phyloP scores from a whole-genome alignment of 1,140 invertebrate species.

The Microplitis demolitor region DNA sequence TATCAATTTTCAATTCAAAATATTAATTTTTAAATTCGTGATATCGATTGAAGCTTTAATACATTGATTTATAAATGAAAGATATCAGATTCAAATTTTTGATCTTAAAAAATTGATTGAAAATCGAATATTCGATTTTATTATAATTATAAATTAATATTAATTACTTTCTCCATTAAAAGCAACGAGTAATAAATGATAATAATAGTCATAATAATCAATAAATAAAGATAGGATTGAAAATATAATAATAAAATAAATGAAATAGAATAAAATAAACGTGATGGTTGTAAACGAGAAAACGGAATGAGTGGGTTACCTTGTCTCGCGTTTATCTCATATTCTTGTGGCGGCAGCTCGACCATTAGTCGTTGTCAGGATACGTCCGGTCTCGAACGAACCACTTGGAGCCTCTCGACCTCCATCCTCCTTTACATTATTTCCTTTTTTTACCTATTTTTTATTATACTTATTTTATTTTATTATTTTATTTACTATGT shows the following conservation, averaged over 20 bases:
- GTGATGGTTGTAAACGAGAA: constrained; percentile 44
- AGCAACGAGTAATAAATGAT: no score
- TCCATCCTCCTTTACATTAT: constrained; percentile 7
- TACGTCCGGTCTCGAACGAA: constrained; percentile 41
- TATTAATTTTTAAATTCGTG: no score
- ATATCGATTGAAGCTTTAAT: no score
- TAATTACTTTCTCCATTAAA: background rate
- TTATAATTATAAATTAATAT: background rate
- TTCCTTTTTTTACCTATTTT: constrained; percentile 16
- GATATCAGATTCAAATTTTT: no score
- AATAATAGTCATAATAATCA: no score
- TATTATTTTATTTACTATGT: no score
- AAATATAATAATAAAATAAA: background rate
- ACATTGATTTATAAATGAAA: no score
- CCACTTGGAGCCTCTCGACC: constrained; percentile 30
- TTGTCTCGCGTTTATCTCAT: constrained; percentile 36
- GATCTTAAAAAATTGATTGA: no score
- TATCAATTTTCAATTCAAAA: no score
- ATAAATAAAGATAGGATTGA: background rate
- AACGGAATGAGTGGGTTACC: constrained; percentile 43
- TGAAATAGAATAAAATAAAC: constrained; percentile 28
- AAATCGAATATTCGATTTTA: no score
- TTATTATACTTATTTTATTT: background rate
- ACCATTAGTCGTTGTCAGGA: constrained; percentile 54
- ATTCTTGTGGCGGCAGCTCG: constrained; percentile 37